Base-by-base conservation (phyloP, 2,113 vertebrate genomes). In the Neotoma lepida region DNA sequence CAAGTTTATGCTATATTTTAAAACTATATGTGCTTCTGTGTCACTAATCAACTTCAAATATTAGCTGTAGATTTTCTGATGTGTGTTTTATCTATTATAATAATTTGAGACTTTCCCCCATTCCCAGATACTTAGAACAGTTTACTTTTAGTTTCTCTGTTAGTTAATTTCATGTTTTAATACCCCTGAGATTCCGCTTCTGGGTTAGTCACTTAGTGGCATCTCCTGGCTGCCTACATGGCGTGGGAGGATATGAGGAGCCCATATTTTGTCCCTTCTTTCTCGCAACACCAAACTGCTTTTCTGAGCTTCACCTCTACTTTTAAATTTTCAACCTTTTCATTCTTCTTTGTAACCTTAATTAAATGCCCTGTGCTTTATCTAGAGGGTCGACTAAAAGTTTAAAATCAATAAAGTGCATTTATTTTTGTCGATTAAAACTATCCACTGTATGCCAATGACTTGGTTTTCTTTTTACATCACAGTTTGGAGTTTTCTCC, bases 401-500 rank as follows among this genome's bases (percentile, higher is more conserved):
- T 87, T 97, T 94, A 87, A 91, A 95, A 94, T 95, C 89, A 93
- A 91, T 96, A 89, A 84, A 86, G 20, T 92, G 33, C 89, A 91
- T 94, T 96, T 95, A 91, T 95, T 90, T 89, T 94, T 91, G 96
- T 97, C 84, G 90, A 94, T 49, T 88, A 84, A 85, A 92, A 89
- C 24, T 74, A 39, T 88, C 88, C 44, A 86, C 46, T 58, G 14
- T 51, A 80, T 15, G 78, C 35, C 20, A 49, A 61, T 46, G 68
- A 56, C 61, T 93, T 91, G 49, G 80, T 86, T 91, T 92, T 18
- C 9, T 93, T 15, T 81, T 94, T 73, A 0, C 46, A 41, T 44
- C n/a, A 24, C 13, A 51, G 10, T 86, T 91, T 41, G 14, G 44
- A 76, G 46, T 30, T 76, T 18, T 63, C 2, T 14, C 13, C 15